A percentile compares a stretch with the other conserved stretches of the same genome.
These are phyloP conservation scores for Bunonema sp. DNA, from an alignment of 2,888 invertebrate species.

Conservation along the genomic window DNA sequence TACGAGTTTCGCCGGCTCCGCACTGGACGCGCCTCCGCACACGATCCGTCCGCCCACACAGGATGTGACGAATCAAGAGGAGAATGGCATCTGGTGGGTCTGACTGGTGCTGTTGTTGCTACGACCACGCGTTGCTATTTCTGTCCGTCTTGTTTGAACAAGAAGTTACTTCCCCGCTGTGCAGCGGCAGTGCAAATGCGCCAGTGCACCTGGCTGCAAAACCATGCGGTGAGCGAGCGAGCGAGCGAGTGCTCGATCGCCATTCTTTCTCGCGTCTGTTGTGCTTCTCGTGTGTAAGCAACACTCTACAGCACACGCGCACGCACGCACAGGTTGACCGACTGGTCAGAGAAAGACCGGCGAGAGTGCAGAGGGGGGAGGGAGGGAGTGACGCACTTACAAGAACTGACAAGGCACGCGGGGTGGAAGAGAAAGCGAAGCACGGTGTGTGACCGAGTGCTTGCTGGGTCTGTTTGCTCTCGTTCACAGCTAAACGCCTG, in stretches of 20 bases:
- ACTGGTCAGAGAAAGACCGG: background rate
- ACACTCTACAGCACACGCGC: background rate
- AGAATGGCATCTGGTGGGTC: slow-evolving; percentile 1
- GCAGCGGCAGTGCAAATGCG: background rate
- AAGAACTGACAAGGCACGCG: background rate
- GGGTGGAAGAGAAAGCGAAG: background rate
- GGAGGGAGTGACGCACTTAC: background rate
- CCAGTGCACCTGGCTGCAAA: background rate
- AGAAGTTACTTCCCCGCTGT: background rate
- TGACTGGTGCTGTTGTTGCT: background rate
- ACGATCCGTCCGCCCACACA: slow-evolving; percentile 1
- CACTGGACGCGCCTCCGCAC: no score
- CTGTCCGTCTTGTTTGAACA: background rate
- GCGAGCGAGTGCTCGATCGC: no score
- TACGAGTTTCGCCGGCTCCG: no score
- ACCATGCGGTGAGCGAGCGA: no score
- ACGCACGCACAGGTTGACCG: background rate
- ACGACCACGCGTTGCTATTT: background rate
- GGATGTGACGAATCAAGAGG: slow-evolving; percentile 1
- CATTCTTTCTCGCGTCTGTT: background rate
- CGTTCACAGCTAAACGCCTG: no score
- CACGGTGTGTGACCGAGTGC: no score
- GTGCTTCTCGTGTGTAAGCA: no score
- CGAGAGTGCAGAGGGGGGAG: slow-evolving; percentile 1
- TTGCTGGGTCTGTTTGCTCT: no score